Evolutionary conservation across 2,113 vertebrate species (phyloP).

Genomic region (Catharus minimus): DNA sequence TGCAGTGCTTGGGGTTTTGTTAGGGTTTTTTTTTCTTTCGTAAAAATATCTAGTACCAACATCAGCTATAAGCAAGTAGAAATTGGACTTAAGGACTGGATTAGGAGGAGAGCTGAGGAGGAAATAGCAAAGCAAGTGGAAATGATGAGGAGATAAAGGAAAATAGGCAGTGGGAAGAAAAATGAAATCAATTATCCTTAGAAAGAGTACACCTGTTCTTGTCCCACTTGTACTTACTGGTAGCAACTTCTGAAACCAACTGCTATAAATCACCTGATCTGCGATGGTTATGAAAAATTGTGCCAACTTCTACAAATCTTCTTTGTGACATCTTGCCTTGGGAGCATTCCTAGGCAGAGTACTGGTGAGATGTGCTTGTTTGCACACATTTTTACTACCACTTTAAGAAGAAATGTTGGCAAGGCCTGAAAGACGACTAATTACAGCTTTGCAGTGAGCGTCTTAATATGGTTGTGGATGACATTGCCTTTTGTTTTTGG

Average conservation of each 20-base stretch:
- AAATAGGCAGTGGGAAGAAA: slow-evolving; percentile 8
- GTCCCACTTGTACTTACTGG: neutral
- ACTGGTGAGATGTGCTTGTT: neutral
- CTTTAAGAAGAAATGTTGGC: slow-evolving; percentile 47
- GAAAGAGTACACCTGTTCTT: neutral
- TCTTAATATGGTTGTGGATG: slow-evolving; percentile 46
- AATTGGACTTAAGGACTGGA: neutral
- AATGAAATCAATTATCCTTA: slow-evolving; percentile 7
- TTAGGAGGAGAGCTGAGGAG: neutral
- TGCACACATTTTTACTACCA: neutral
- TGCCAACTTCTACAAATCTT: neutral
- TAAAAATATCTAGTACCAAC: neutral
- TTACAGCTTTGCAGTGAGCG: slow-evolving; percentile 41
- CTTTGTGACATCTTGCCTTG: neutral
- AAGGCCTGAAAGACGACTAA: slow-evolving; percentile 45
- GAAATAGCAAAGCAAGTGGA: neutral
- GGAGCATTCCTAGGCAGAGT: neutral
- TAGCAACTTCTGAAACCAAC: neutral
- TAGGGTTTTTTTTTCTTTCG: neutral
- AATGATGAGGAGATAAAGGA: neutral
- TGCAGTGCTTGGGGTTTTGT: neutral
- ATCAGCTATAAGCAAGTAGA: neutral
- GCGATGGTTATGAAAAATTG: neutral
- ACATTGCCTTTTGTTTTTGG: slow-evolving; percentile 57
- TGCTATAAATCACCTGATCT: neutral